Evolutionary conservation across 2,113 vertebrate species (phyloP).

Genomic region (Strix aluco): DNA sequence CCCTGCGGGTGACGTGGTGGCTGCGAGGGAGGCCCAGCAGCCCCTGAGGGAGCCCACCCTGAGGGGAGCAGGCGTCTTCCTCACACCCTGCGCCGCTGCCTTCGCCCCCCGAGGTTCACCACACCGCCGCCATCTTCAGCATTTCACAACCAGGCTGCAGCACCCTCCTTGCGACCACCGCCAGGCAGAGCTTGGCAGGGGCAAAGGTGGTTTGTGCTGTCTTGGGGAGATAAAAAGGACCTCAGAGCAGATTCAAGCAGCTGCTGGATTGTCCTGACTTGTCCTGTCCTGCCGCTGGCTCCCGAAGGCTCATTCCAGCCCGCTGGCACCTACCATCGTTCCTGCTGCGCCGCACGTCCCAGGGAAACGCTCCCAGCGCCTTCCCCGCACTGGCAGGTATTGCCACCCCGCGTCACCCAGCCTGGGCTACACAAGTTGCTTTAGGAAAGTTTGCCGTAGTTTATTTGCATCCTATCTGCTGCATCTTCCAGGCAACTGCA

Average conservation of each 20-base stretch:
- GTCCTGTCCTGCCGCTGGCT: neutral
- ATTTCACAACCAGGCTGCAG: neutral
- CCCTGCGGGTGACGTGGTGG: neutral
- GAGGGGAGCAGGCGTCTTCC: neutral
- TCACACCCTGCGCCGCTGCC: neutral
- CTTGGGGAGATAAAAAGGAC: neutral
- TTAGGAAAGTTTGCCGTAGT: neutral
- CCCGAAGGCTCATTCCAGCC: neutral
- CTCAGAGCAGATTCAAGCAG: neutral
- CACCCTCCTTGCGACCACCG: fast-evolving
- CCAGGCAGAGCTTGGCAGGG: neutral
- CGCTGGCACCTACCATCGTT: fast-evolving
- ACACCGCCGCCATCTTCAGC: fast-evolving
- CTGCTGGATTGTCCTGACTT: neutral
- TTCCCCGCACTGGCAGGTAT: fast-evolving
- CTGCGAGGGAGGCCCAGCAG: neutral
- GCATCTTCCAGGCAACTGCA: neutral
- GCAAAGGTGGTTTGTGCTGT: neutral
- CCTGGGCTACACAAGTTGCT: fast-evolving
- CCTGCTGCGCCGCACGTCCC: fast-evolving
- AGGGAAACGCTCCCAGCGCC: neutral
- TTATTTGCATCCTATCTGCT: neutral
- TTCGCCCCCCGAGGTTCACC: fast-evolving
- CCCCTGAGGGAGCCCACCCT: no score
- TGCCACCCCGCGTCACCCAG: neutral